Base-by-base conservation (phyloP, 1,140 invertebrate species). In the Pseudomyrmex sp. region DNA sequence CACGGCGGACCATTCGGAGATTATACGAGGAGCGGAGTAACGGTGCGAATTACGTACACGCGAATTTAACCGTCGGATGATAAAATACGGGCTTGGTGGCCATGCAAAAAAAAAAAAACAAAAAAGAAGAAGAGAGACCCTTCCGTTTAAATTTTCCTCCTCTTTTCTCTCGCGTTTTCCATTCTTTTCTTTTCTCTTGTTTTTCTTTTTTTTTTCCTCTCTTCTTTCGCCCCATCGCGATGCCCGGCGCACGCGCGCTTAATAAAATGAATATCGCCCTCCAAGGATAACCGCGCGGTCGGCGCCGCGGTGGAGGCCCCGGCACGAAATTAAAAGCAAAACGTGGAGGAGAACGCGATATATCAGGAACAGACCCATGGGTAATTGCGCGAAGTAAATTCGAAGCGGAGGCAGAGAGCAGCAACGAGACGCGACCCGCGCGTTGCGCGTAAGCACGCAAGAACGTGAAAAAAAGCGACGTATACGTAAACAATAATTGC, bases 371-470 rank as follows among this genome's bases (percentile, higher is more conserved):
- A 83, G 58, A 86, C 52, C 84, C 85, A 76, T 69, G 85, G 79
- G 70, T 87, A 87, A 87, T 86, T 87, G 85, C 68, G 70, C 70
- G 70, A 86, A 87, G 74, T 85, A 87, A 87, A 87, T 87, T 86
- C 79, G 85, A 87, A 80, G 59, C 63, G 82, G 74, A 63, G 76
- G 56, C 77, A 68, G 44, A 54, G 35, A 35, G 65, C 23, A 44
- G 20, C 48, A 26, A 8, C 61, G 62, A n/a, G 61, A 9, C 20
- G 35, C 35, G 35, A 35, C 35, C 0, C 35, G n/a, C n/a, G n/a
- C n/a, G 35, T 7, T 7, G 35, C 15, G 44, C 58, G 26, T n/a
- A 58, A 80, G n/a, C 65, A 79, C 76, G 76, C 52, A 20, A 80
- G 76, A 80, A 23, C 54, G 46, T 50, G 44, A 80, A 44, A 86